These are phyloP conservation scores for Suncus etruscus DNA, from an alignment of 2,113 vertebrate species.

Conservation along the genomic window DNA sequence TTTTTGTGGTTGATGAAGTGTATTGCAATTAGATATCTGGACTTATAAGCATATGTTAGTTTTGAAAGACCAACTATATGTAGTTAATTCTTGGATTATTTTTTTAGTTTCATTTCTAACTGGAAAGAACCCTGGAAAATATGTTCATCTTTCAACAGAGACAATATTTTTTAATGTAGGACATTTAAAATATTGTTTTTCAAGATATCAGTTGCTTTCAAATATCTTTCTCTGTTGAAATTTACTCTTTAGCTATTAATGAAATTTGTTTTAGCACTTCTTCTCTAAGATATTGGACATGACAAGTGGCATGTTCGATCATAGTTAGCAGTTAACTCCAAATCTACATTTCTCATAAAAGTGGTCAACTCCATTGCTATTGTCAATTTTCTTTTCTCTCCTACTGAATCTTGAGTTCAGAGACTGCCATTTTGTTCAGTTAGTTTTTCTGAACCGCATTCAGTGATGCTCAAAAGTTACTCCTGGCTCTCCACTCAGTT, in stretches of 20 bases:
- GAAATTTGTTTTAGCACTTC: neutral
- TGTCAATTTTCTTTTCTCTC: neutral
- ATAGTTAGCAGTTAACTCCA: neutral
- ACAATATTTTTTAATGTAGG: slow-evolving; percentile 39
- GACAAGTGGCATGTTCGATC: neutral
- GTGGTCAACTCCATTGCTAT: neutral
- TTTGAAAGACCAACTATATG: slow-evolving; percentile 53
- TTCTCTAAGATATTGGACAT: neutral
- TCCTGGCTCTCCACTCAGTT: no score
- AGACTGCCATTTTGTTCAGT: neutral
- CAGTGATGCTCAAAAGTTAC: no score
- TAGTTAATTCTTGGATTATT: slow-evolving; percentile 68
- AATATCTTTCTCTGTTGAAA: slow-evolving; percentile 31
- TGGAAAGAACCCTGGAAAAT: slow-evolving; percentile 62
- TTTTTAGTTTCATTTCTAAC: slow-evolving; percentile 59
- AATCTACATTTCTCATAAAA: neutral
- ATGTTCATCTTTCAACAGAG: slow-evolving; percentile 52
- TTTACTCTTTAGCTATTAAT: neutral
- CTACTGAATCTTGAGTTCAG: neutral
- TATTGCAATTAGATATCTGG: slow-evolving; percentile 43
- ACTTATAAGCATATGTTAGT: slow-evolving; percentile 26
- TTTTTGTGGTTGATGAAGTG: neutral
- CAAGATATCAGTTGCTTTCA: slow-evolving; percentile 14
- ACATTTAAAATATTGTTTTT: slow-evolving; percentile 55
- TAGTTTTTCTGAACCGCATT: no score